phyloP scores from a whole-genome alignment of 2,113 vertebrate species.

The Hemibagrus wyckioides region DNA sequence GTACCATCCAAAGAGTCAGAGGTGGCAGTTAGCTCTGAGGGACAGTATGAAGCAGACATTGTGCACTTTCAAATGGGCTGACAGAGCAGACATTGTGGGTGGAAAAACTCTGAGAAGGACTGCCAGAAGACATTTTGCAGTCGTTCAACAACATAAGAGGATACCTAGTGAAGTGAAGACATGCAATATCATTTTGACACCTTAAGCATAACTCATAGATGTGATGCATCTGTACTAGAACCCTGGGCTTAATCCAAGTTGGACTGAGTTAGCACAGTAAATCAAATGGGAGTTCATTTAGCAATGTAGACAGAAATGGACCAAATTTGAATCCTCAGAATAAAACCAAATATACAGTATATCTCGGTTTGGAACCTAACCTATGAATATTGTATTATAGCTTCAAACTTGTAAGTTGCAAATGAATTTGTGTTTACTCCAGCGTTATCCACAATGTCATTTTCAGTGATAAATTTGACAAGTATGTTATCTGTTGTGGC shows the following conservation, averaged over 20 bases:
- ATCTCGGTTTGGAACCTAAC: background rate
- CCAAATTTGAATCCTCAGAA: background rate
- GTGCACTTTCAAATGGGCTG: conserved; percentile 28
- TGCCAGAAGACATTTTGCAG: conserved; percentile 9
- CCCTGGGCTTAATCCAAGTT: background rate
- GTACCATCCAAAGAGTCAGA: background rate
- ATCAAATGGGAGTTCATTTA: background rate
- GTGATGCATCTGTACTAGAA: background rate
- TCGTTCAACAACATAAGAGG: background rate
- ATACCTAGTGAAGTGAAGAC: background rate
- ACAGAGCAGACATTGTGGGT: conserved; percentile 1
- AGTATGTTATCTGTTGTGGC: conserved; percentile 11
- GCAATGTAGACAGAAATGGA: background rate
- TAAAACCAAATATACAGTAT: background rate
- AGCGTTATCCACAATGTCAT: conserved; percentile 18
- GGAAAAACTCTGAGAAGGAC: background rate
- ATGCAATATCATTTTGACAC: background rate
- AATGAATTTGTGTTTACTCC: background rate
- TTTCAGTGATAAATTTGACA: conserved; percentile 1
- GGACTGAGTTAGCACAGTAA: background rate
- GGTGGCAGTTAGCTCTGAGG: conserved; percentile 11
- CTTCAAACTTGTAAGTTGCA: background rate
- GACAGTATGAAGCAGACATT: background rate
- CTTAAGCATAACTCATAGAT: background rate
- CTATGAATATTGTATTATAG: background rate